Evolutionary conservation across 2,888 invertebrate species (phyloP).

Genomic region (Malacosoma neustria): DNA sequence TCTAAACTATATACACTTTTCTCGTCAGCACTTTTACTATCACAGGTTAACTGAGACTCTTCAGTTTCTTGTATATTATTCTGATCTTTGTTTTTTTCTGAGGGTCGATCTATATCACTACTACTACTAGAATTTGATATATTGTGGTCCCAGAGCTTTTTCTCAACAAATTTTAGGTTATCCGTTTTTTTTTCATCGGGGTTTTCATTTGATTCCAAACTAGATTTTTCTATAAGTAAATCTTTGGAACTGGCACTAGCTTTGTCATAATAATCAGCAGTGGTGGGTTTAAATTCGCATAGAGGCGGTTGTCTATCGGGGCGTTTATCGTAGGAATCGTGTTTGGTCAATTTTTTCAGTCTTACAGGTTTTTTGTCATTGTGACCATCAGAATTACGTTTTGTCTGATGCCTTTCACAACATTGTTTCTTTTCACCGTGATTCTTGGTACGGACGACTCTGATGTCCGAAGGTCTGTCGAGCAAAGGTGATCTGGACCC

Average conservation of each 20-base stretch:
- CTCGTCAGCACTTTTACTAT: slow-evolving; percentile 58
- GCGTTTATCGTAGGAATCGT: slow-evolving; percentile 39
- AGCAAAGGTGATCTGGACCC: slow-evolving; percentile 82
- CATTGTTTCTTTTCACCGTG: slow-evolving; percentile 53
- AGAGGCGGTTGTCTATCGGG: slow-evolving; percentile 29
- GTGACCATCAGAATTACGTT: slow-evolving; percentile 37
- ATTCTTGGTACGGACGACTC: slow-evolving; percentile 54
- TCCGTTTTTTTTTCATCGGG: slow-evolving; percentile 43
- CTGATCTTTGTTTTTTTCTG: slow-evolving; percentile 29
- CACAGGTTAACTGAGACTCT: slow-evolving; percentile 46
- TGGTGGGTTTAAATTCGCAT: slow-evolving; percentile 47
- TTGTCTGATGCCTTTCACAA: slow-evolving; percentile 43
- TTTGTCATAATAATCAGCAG: slow-evolving; percentile 73
- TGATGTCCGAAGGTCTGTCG: slow-evolving; percentile 61
- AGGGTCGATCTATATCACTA: slow-evolving; percentile 58
- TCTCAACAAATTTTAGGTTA: slow-evolving; percentile 31
- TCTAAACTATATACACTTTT: slow-evolving; percentile 62
- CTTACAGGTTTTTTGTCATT: slow-evolving; percentile 59
- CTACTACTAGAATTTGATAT: slow-evolving; percentile 76
- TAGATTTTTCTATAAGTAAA: slow-evolving; percentile 76
- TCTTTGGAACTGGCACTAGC: slow-evolving; percentile 83
- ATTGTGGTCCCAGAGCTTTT: slow-evolving; percentile 68
- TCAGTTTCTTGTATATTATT: slow-evolving; percentile 39
- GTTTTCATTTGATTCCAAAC: slow-evolving; percentile 68
- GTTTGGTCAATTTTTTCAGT: slow-evolving; percentile 56